These are phyloP conservation scores for Bucorvus abyssinicus DNA, from an alignment of 2,797 vertebrate genomes.

Conservation along the genomic window DNA sequence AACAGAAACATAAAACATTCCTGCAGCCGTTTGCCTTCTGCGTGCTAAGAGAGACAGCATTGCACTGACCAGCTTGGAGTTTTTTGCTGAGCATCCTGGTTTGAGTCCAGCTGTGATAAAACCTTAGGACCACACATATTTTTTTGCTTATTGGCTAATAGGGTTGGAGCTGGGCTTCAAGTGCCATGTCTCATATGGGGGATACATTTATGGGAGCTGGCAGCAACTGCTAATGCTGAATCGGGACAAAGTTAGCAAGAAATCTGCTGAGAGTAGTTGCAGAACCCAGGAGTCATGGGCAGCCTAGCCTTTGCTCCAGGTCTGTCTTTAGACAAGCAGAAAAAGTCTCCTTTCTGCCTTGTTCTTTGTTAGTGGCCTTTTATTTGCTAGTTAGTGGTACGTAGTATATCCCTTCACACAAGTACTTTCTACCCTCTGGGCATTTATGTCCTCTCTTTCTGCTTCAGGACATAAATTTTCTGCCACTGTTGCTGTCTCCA, in stretches of 20 bases:
- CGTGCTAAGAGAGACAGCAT: not conserved
- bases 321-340: not conserved
- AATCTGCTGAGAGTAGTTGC: not conserved
- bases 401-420: not conserved
- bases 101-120: not conserved
- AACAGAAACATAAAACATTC: conserved; percentile 64
- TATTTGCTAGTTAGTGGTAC: not conserved
- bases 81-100: not conserved
- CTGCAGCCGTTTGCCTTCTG: not conserved
- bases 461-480: not conserved
- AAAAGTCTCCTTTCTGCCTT: not conserved
- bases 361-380: not conserved
- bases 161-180: not conserved
- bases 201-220: not conserved
- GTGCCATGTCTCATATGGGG: not conserved
- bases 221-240: not conserved
- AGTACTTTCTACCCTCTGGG: not conserved
- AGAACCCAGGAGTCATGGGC: not conserved
- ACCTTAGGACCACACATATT: not conserved
- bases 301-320: not conserved
- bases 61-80: rapidly evolving
- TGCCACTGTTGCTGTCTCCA: not conserved
- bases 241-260: not conserved
- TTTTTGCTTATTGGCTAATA: conserved; percentile 28
- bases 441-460: not conserved